Evolutionary conservation across 1,140 invertebrate genomes (phyloP).

Genomic region (Drosophila jambulina): DNA sequence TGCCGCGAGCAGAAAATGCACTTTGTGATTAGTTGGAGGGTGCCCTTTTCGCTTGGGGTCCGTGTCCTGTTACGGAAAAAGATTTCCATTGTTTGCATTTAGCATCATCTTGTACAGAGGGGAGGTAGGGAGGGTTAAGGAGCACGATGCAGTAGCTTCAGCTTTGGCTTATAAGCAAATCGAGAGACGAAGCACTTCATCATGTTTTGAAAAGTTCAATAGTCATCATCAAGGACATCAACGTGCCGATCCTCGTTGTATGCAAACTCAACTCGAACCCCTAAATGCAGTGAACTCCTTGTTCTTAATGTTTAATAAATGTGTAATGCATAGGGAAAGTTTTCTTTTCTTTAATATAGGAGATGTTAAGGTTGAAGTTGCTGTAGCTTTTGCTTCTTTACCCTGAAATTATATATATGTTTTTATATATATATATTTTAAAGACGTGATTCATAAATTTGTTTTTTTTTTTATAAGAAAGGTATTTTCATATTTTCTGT

Average conservation of each 20-base stretch:
- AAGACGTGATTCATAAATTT: constrained; percentile 64
- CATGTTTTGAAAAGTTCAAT: constrained; percentile 80
- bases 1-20: constrained; percentile 80
- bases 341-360: constrained; percentile 42
- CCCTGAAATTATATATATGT: constrained; percentile 16
- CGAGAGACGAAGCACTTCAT: constrained; percentile 63
- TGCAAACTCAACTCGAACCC: constrained; percentile 54
- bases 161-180: constrained; percentile 36
- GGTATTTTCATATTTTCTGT: no score
- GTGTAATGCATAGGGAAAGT: constrained; percentile 79
- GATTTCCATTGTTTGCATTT: constrained; percentile 55
- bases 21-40: constrained; percentile 82
- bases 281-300: constrained; percentile 56
- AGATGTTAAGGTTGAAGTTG: constrained; percentile 36
- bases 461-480: no score
- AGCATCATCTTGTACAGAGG: constrained; percentile 55
- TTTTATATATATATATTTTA: not conserved
- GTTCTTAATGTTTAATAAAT: constrained; percentile 80
- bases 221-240: constrained; percentile 80
- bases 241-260: constrained; percentile 68
- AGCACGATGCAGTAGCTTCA: not conserved
- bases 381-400: constrained; percentile 35
- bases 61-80: constrained; percentile 35
- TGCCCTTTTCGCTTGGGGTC: constrained; percentile 45
- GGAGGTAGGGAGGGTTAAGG: not conserved